phyloP scores from a whole-genome alignment of 2,113 vertebrate genomes.

The Motacilla alba region DNA sequence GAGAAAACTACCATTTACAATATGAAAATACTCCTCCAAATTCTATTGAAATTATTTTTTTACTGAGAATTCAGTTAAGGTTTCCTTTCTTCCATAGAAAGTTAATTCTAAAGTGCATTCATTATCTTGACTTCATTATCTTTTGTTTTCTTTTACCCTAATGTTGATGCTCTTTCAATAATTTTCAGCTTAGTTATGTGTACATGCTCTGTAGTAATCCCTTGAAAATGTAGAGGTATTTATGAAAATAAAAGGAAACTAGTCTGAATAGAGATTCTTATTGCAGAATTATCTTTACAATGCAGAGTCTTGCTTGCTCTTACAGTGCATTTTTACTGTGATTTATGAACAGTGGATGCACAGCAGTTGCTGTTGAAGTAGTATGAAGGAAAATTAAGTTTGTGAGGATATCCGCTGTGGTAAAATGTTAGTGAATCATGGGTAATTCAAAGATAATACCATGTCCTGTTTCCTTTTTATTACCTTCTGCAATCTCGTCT shows the following conservation, averaged over 20 bases:
- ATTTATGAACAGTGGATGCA: neutral
- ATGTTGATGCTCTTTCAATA: neutral
- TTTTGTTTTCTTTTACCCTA: neutral
- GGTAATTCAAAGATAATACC: neutral
- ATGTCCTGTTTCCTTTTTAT: conserved; percentile 6
- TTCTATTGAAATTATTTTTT: neutral
- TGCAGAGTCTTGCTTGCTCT: neutral
- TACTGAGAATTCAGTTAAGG: neutral
- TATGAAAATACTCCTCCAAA: neutral
- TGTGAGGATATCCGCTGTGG: neutral
- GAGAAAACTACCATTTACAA: neutral
- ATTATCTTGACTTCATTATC: neutral
- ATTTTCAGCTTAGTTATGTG: neutral
- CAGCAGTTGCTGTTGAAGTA: neutral
- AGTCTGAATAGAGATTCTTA: neutral
- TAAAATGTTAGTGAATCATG: neutral
- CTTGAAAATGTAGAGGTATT: neutral
- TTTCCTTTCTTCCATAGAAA: neutral
- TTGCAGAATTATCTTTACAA: neutral
- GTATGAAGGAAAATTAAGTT: neutral
- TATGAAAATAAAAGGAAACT: neutral
- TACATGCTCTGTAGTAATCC: neutral
- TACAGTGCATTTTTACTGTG: neutral
- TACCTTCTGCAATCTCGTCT: neutral
- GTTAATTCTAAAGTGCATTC: neutral